Percentiles rank a stretch among this genome's conserved stretches.
These are phyloP conservation scores for Oriolus oriolus DNA, from an alignment of 2,113 vertebrate species.

Conservation along the genomic window DNA sequence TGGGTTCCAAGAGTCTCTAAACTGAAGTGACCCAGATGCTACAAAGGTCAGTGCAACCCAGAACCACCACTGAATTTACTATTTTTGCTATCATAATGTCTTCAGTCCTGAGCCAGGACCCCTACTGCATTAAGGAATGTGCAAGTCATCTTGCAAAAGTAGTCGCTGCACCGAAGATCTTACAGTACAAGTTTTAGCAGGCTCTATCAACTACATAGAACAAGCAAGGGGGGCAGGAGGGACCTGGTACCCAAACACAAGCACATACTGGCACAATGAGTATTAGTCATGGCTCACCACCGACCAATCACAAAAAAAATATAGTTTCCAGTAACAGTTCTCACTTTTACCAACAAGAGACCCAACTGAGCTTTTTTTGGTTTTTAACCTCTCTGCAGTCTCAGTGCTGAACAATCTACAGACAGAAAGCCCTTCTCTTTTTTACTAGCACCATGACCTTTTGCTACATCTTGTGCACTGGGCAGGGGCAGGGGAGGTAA, in stretches of 20 bases:
- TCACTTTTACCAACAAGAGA: constrained; percentile 35
- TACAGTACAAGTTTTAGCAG: neutral
- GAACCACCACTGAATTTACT: constrained; percentile 1
- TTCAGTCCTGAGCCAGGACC: neutral
- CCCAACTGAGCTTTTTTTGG: neutral
- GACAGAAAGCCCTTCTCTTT: neutral
- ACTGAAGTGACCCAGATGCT: constrained; percentile 16
- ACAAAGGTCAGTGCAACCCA: constrained; percentile 14
- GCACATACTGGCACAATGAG: neutral
- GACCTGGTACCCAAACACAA: neutral
- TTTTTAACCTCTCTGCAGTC: neutral
- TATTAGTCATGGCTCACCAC: constrained; percentile 36
- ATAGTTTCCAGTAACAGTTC: constrained; percentile 37
- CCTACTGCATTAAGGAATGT: neutral
- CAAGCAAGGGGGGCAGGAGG: neutral
- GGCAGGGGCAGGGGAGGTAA: neutral
- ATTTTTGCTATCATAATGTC: constrained; percentile 22
- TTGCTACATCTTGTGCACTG: neutral
- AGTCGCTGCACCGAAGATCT: neutral
- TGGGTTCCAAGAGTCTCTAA: neutral
- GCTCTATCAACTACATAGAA: neutral
- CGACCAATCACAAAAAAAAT: constrained; percentile 19
- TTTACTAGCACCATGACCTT: neutral
- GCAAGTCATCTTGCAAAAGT: neutral
- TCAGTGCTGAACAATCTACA: constrained; percentile 3